Percentiles rank a stretch among this genome's conserved stretches.
These are phyloP conservation scores for Penaeus monodon DNA, from an alignment of 2,888 invertebrate species.

Conservation along the genomic window DNA sequence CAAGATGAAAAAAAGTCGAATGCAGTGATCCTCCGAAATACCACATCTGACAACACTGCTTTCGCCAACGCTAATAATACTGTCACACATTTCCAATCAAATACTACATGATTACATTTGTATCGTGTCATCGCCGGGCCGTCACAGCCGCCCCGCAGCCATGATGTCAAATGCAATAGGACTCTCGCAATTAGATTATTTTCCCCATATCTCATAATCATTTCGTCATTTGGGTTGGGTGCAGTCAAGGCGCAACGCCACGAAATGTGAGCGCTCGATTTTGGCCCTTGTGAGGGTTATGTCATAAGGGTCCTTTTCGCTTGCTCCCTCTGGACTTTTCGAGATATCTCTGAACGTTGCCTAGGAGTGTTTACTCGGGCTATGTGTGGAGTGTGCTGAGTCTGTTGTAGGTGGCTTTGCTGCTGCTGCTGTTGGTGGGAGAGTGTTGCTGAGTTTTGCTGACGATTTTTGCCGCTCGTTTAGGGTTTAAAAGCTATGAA, in stretches of 20 bases:
- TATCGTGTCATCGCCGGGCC: background rate
- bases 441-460: too few species aligned
- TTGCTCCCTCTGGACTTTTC: background rate
- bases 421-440: background rate
- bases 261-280: too few species aligned
- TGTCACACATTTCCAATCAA: too few species aligned
- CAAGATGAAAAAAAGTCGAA: too few species aligned
- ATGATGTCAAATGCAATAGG: conserved; percentile 22
- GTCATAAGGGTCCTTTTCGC: background rate
- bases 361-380: conserved; percentile 4
- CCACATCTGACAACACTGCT: too few species aligned
- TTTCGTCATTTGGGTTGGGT: conserved; percentile 9
- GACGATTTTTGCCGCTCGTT: too few species aligned
- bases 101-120: too few species aligned
- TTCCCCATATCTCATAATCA: conserved; percentile 28
- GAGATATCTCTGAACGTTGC: background rate
- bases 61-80: too few species aligned
- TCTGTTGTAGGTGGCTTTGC: conserved; percentile 4
- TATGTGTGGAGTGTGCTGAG: conserved; percentile 10
- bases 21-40: too few species aligned
- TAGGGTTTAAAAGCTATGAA: too few species aligned
- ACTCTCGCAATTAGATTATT: conserved; percentile 22
- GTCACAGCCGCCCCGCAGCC: background rate
- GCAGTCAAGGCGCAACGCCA: background rate
- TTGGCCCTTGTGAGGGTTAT: background rate